A percentile compares a stretch with the other conserved stretches of the same genome.
phyloP scores from a whole-genome alignment of 2,888 invertebrate species.

The Mystacides longicornis region DNA sequence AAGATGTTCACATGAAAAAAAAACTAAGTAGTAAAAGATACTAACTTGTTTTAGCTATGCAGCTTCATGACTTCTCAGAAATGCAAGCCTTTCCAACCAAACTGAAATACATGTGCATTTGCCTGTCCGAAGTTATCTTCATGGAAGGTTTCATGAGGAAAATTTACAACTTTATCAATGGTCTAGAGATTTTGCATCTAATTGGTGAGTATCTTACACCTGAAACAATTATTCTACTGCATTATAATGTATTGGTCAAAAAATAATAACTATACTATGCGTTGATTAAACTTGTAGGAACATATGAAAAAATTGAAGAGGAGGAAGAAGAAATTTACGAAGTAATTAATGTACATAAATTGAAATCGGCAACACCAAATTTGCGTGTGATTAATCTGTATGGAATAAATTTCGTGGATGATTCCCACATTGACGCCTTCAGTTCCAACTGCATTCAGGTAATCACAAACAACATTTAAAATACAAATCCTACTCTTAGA shows the following conservation, averaged over 20 bases:
- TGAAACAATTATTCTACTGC: too few relatives aligned
- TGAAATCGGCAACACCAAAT: slow-evolving; percentile 97
- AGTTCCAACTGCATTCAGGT: slow-evolving; percentile 91
- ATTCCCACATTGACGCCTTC: slow-evolving; percentile 97
- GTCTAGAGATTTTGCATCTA: slow-evolving; percentile 91
- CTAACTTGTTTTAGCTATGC: slow-evolving; percentile 70
- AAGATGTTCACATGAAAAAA: too few relatives aligned
- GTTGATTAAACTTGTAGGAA: slow-evolving; percentile 50
- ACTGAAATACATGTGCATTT: slow-evolving; percentile 89
- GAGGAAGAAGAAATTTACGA: slow-evolving; percentile 99
- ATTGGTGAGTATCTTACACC: slow-evolving; percentile 77
- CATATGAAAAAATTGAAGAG: slow-evolving; percentile 95
- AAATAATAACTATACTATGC: not conserved
- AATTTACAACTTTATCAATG: slow-evolving; percentile 99
- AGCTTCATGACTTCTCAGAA: slow-evolving; percentile 98
- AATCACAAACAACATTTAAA: too few relatives aligned
- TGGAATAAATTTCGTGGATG: slow-evolving; percentile 97
- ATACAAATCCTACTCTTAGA: too few relatives aligned
- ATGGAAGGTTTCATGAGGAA: slow-evolving; percentile 99
- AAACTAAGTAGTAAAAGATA: too few relatives aligned
- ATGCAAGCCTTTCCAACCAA: slow-evolving; percentile 98
- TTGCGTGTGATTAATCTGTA: slow-evolving; percentile 95
- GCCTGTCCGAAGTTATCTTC: slow-evolving; percentile 98
- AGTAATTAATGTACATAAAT: slow-evolving; percentile 96
- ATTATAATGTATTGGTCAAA: too few relatives aligned